Base-by-base conservation (phyloP, 2,888 invertebrate genomes). In the Tanypteryx hageni region DNA sequence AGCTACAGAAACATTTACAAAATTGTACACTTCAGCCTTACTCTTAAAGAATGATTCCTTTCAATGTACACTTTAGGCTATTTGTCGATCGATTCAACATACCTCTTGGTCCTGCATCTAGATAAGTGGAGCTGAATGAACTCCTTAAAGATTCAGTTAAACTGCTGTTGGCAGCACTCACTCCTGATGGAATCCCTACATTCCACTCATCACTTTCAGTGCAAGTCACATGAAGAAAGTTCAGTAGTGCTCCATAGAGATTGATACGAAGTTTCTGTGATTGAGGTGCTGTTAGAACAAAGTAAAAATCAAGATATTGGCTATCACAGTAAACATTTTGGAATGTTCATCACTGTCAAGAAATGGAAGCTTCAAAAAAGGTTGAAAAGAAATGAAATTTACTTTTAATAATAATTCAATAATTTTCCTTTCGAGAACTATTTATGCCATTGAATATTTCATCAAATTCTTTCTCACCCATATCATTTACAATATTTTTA, bases 251-350 rank as follows among this genome's bases (percentile, higher is more conserved):
- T 0, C 98, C 98, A 94, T 99, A 99, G 18, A 99, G 95, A 94
- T 99, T 98, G 0, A 98, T 98, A 83, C 98, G 95, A 93, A 98
- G 96, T 94, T 98, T 97, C 94, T 98, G 98, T 0, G 97, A 97
- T 0, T 97, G 97, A 0, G 97, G 97, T 92, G 98, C 97, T 82
- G 93, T 8, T 93, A 93, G 86, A 93, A 85, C 92, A 92, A 92
- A 83, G 14, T 82, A 92, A 61, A 58, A 5, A 57, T 56, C 27
- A 59, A 57, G 18, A 68, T 22, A 9, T 59, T 16, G 16, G n/a
- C 10, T 84, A 2, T 56, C 7, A 56, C 56, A 84, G 18, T 9
- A 57, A 22, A 18, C 18, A 57, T 16, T 56, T 56, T 18, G 0
- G 1, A n/a, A 68, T 14, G 22, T 68, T 68, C 18, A n/a, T 68